These are phyloP conservation scores for Podarcis siculus DNA, from an alignment of 2,797 vertebrate species.

Conservation along the genomic window DNA sequence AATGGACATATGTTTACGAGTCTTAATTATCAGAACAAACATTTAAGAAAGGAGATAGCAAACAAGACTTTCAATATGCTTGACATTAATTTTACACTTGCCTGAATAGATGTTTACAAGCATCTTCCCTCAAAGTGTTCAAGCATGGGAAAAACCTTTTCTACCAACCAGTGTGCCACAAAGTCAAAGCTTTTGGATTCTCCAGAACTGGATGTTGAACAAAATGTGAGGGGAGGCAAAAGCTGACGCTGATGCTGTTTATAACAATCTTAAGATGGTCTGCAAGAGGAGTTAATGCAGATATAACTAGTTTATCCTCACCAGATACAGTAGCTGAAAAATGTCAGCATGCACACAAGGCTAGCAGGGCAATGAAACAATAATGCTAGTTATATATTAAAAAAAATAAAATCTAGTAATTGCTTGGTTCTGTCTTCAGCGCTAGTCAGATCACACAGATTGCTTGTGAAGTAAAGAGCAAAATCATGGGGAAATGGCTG, in stretches of 20 bases:
- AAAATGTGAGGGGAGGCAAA: background rate
- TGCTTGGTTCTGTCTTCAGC: background rate
- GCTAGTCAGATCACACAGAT: background rate
- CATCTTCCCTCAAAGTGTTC: background rate
- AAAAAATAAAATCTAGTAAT: background rate
- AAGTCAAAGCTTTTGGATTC: background rate
- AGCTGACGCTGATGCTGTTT: background rate
- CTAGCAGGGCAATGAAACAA: background rate
- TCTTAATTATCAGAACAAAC: conserved; percentile 29
- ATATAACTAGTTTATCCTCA: background rate
- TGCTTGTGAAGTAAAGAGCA: background rate
- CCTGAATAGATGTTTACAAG: background rate
- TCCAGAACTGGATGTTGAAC: background rate
- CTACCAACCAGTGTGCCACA: background rate
- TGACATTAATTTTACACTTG: background rate
- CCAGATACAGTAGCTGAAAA: background rate
- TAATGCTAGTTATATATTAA: background rate
- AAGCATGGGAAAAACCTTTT: background rate
- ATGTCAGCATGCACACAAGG: background rate
- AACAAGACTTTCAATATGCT: background rate
- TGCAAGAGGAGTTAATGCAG: background rate
- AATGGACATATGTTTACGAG: background rate
- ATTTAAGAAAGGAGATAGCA: background rate
- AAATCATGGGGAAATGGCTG: background rate
- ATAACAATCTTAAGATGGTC: background rate